Evolutionary conservation across 2,113 vertebrate genomes (phyloP).

Genomic region (Paracyprichromis sp.): DNA sequence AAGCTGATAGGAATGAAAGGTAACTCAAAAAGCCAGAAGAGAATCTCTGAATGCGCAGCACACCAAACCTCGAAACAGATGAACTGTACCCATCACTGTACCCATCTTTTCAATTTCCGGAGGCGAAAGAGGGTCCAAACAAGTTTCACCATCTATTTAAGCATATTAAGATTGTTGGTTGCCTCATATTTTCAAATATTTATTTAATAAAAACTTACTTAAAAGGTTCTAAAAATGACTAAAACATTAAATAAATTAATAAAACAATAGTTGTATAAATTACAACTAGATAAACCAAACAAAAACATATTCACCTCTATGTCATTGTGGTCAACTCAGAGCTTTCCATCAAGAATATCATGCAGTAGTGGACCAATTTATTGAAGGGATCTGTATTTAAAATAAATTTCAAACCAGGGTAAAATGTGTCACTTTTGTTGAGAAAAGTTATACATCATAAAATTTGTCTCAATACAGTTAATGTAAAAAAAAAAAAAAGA

Average conservation of each 20-base stretch:
- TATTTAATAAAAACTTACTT: neutral
- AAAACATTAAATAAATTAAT: neutral
- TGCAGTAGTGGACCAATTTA: conserved; percentile 36
- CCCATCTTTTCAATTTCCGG: rapidly evolving
- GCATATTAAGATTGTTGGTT: neutral
- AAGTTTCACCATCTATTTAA: neutral
- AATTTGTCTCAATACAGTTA: neutral
- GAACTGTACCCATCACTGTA: neutral
- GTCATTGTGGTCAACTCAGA: neutral
- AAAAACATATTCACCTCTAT: neutral
- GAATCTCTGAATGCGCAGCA: rapidly evolving
- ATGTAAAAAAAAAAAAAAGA: neutral
- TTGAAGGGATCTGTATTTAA: conserved; percentile 26
- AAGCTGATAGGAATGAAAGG: neutral
- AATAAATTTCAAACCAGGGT: conserved; percentile 12
- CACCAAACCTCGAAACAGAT: neutral
- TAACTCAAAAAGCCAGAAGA: neutral
- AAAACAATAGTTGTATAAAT: neutral
- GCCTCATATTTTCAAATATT: neutral
- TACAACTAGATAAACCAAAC: neutral
- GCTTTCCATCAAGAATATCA: conserved; percentile 42
- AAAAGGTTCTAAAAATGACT: neutral
- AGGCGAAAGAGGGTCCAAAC: neutral
- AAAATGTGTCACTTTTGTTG: neutral
- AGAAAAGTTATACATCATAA: conserved; percentile 24